Base-by-base conservation (phyloP, 1,140 invertebrate genomes). In the Drosophila asahinai region DNA sequence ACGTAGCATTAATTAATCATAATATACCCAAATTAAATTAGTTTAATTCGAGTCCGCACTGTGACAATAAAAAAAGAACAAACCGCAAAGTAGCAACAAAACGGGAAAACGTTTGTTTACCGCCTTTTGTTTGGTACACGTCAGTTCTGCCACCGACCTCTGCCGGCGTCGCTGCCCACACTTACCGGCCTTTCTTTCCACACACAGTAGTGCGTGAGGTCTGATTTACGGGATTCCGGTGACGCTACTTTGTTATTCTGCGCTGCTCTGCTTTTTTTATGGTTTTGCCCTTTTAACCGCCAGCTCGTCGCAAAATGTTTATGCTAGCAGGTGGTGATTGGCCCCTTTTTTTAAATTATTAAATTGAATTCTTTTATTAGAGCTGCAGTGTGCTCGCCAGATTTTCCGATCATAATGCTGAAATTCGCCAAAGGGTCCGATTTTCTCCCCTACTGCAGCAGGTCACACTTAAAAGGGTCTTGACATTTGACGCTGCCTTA, bases 61-160 rank as follows among this genome's bases (percentile, higher is more conserved):
- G 33, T 55, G 19, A 6, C 33, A 55, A 55, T 43, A 65, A 33
- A 42, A 59, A n/a, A 30, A 43, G 12, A 43, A 22, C 27, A 22
- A 61, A 11, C 6, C 36, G 22, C 14, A 42, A 40, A 33, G 27
- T 40, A 51, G 36, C 54, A 45, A 40, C 58, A 40, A 43, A 48
- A 38, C 6, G 19, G 19, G 1, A 3, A n/a, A 58, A 17, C 15
- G 5, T 57, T 62, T 67, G 64, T 67, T 67, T 67, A 64, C 64
- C 63, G 57, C 38, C 9, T 60, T 67, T 51, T 61, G 63, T 70
- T 82, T 62, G 64, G 61, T 66, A 79, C 80, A 83, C 81, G 81
- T 83, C 75, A 83, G 63, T n/a, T 11, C 8, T 40, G 5, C 30
- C 9, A 38, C 11, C n/a, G 7, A 11, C 5, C 47, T 48, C 47